Evolutionary conservation across 2,888 invertebrate genomes (phyloP), one percentile per base, ranked within the genome.

Genomic region (Cryptocheilus praepositus): DNA sequence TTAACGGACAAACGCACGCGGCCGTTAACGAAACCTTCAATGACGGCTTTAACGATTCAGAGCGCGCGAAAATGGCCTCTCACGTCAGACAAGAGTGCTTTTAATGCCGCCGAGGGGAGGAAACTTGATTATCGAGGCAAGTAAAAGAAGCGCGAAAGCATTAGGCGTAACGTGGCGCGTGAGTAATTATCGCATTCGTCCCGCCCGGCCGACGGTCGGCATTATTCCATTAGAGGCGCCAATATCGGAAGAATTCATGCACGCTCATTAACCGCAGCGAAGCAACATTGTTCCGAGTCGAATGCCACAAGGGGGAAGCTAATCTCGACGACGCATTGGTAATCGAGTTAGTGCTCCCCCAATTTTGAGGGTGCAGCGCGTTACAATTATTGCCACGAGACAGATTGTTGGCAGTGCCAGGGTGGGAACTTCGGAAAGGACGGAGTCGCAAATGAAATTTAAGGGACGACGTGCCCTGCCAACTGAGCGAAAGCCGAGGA

Each of bases 281-380:
- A 18, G 16, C 49, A 18, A 49, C 49, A n/a, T 49, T 49, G 49
- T 49, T 49, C 71, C 65, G 71, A 36, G 55, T 60, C 64, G 71
- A 73, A 71, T 68, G 61, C 61, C 70, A 62, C 66, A 21, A 25
- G 21, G 25, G 25, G 67, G 71, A 65, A 71, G 67, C 70, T 70
- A 78, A 80, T 76, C 70, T 71, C 72, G 51, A 56, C 70, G 71
- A 73, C 78, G 68, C 69, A 64, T 51, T 59, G 66, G 63, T 74
- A 80, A 79, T 74, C 76, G 65, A 76, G 76, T 79, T 80, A 74
- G 64, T 68, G 52, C 73, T 16, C 64, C 65, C 60, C 70, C 70
- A 46, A 19, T 43, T 51, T 53, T 54, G 21, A 62, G 62, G 56
- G 51, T 53, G 36, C 56, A 58, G 25, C 63, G 49, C 52, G 60